phyloP scores from a whole-genome alignment of 1,140 invertebrate genomes.

The Drosophila nigrodunni region DNA sequence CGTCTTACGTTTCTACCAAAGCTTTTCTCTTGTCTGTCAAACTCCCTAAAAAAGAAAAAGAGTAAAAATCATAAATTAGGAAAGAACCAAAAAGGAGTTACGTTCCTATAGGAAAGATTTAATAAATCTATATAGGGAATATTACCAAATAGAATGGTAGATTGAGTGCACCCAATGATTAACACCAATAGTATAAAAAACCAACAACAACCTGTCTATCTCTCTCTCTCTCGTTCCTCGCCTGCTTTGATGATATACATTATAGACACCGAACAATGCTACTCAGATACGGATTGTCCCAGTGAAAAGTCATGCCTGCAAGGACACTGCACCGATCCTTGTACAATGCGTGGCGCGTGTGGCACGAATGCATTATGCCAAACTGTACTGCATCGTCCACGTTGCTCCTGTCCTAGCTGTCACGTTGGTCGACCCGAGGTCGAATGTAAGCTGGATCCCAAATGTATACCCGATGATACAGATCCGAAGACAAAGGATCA shows the following conservation, averaged over 20 bases:
- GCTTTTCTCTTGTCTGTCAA: conserved; percentile 39
- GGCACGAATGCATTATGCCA: conserved; percentile 95
- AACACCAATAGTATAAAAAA: conserved; percentile 65
- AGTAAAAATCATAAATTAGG: conserved; percentile 58
- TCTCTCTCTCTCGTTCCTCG: conserved; percentile 79
- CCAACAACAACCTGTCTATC: conserved; percentile 78
- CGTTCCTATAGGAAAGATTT: conserved; percentile 24
- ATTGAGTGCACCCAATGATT: conserved; percentile 76
- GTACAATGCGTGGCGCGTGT: conserved; percentile 93
- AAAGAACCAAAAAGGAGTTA: conserved; percentile 47
- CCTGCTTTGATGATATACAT: conserved; percentile 45
- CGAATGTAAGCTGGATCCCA: conserved; percentile 90
- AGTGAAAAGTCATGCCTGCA: conserved; percentile 96
- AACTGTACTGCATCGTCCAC: conserved; percentile 92
- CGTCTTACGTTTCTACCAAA: conserved; percentile 38
- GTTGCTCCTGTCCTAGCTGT: conserved; percentile 94
- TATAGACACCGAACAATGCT: conserved; percentile 93
- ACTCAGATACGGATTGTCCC: conserved; percentile 94
- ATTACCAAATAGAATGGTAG: conserved; percentile 48
- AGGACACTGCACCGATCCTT: conserved; percentile 94
- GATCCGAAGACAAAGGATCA: conserved; percentile 86
- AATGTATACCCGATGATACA: conserved; percentile 87
- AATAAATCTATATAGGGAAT: conserved; percentile 44
- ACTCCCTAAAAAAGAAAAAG: conserved; percentile 22
- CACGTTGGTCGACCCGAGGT: conserved; percentile 92